phyloP scores from a whole-genome alignment of 2,888 invertebrate genomes.

The Strigamia maritima region DNA sequence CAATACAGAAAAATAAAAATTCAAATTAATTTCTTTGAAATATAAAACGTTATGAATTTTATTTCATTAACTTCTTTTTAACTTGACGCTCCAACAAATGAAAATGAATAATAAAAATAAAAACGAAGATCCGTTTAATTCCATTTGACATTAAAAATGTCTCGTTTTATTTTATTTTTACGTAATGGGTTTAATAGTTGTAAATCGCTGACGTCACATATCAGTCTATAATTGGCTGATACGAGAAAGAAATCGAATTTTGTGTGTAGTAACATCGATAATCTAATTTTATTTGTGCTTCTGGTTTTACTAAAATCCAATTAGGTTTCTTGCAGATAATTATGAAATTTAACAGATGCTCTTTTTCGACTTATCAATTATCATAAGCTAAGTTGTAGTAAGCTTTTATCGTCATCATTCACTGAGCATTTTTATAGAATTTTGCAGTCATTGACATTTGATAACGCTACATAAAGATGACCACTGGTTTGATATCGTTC shows the following conservation, averaged over 20 bases:
- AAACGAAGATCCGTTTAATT: too few species aligned
- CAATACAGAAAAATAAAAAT: neutral
- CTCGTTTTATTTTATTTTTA: neutral
- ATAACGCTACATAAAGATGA: neutral
- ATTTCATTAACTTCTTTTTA: neutral
- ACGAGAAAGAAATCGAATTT: conserved; percentile 21
- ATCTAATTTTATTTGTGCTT: conserved; percentile 25
- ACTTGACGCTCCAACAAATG: neutral
- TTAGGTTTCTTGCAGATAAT: conserved; percentile 17
- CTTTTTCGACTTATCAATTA: neutral
- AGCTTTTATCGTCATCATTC: neutral
- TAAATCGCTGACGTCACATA: conserved; percentile 3
- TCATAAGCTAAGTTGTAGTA: neutral
- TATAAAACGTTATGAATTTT: neutral
- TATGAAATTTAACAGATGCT: conserved; percentile 32
- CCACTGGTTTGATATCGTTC: neutral
- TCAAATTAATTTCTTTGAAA: neutral
- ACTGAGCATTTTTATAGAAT: neutral
- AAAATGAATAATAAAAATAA: neutral
- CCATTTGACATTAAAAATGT: neutral
- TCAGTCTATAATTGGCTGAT: conserved; percentile 25
- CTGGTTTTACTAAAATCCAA: conserved; percentile 28
- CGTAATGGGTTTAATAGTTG: neutral
- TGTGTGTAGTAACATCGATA: conserved; percentile 22
- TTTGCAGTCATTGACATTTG: neutral